phyloP scores from a whole-genome alignment of 2,888 invertebrate genomes.

The Lymantria monacha region DNA sequence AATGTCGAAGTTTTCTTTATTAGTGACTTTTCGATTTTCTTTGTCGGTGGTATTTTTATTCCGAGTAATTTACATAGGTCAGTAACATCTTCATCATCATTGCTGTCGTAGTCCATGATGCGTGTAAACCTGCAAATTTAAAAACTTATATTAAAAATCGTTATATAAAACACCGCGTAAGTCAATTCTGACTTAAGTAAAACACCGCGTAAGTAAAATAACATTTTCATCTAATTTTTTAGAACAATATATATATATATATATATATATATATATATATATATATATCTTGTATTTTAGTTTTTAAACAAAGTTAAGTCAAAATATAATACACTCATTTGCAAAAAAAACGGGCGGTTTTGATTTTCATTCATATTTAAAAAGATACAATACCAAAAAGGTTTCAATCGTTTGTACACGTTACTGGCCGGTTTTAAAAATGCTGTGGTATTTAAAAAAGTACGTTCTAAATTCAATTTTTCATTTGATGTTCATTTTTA shows the following conservation, averaged over 20 bases:
- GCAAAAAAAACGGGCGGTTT: no score
- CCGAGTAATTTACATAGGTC: background rate
- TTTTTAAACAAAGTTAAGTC: no score
- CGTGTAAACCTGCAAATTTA: conserved; percentile 1
- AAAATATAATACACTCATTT: no score
- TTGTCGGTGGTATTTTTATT: background rate
- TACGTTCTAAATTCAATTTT: no score
- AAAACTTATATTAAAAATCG: conserved; percentile 1
- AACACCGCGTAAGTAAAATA: conserved; percentile 1
- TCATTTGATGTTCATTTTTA: no score
- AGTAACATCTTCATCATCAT: background rate
- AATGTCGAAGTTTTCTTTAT: background rate
- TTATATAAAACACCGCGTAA: background rate
- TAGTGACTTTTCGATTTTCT: background rate
- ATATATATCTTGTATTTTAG: no score
- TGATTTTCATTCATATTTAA: no score
- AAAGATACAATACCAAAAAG: no score
- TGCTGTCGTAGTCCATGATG: background rate
- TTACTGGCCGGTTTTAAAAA: no score
- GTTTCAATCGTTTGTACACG: no score
- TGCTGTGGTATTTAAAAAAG: no score
- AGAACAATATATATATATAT: background rate
- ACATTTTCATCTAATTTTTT: conserved; percentile 1
- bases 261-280: no score
- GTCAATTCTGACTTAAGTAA: conserved; percentile 1